phyloP scores from a whole-genome alignment of 2,888 invertebrate species.

The Steinernema hermaphroditum region DNA sequence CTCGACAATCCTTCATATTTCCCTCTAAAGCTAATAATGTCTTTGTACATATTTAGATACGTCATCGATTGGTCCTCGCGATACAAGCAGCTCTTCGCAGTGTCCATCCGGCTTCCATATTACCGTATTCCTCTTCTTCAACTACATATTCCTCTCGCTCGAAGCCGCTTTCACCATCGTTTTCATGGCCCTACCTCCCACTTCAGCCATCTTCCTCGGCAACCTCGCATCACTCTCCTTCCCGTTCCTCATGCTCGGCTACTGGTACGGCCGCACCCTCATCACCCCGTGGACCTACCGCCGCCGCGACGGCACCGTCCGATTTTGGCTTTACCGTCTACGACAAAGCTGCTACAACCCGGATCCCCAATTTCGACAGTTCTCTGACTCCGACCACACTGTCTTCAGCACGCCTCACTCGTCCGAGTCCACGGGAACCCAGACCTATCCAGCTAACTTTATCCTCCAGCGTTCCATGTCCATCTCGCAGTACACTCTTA shows the following conservation, averaged over 20 bases:
- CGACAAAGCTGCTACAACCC: not conserved
- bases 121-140: slow-evolving; percentile 6
- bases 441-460: too few species aligned
- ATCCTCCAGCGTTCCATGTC: too few species aligned
- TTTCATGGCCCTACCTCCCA: not conserved
- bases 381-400: too few species aligned
- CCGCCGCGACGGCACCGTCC: not conserved
- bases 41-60: not conserved
- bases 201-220: not conserved
- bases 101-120: not conserved
- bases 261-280: slow-evolving; percentile 10
- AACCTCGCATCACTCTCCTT: not conserved
- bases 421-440: too few species aligned
- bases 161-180: not conserved
- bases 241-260: not conserved
- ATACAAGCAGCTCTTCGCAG: not conserved
- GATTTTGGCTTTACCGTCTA: not conserved
- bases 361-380: not conserved
- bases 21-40: too few species aligned
- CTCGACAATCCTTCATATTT: too few species aligned
- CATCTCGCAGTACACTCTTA: too few species aligned
- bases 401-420: too few species aligned
- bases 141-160: not conserved
- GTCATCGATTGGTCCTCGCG: not conserved
- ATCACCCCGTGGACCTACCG: not conserved